These are phyloP conservation scores for Apotomis betuletana DNA, from an alignment of 2,888 invertebrate species.

Conservation along the genomic window DNA sequence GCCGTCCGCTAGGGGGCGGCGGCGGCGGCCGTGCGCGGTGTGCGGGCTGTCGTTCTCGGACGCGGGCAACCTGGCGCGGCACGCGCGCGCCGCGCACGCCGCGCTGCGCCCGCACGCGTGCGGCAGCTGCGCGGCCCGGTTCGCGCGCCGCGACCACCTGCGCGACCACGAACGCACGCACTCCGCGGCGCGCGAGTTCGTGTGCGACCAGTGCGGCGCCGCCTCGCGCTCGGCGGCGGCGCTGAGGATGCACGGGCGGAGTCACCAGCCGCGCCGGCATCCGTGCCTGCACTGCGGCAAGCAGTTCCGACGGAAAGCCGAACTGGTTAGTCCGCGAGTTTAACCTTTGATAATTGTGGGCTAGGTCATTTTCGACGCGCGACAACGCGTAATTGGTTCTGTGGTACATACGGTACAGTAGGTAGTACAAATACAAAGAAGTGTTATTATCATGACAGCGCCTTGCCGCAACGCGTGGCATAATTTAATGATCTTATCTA, in stretches of 20 bases:
- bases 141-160: conserved; percentile 76
- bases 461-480: too few species aligned
- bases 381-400: too few species aligned
- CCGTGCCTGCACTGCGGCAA: conserved; percentile 81
- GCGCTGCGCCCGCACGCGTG: conserved; percentile 77
- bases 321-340: conserved; percentile 56
- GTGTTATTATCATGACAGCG: too few species aligned
- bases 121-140: conserved; percentile 71
- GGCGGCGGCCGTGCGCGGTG: conserved; percentile 76
- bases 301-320: conserved; percentile 78
- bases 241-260: conserved; percentile 74
- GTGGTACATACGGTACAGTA: too few species aligned
- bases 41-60: conserved; percentile 81
- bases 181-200: conserved; percentile 68
- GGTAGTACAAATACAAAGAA: too few species aligned
- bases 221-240: conserved; percentile 80
- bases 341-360: too few species aligned
- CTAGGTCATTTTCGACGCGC: too few species aligned
- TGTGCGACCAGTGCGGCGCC: conserved; percentile 82
- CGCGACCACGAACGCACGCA: conserved; percentile 81
- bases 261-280: conserved; percentile 64
- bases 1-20: conserved; percentile 50
- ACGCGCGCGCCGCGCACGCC: conserved; percentile 76
- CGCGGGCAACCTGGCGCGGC: conserved; percentile 78
- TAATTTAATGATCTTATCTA: too few species aligned